Evolutionary conservation across 2,888 invertebrate genomes (phyloP), one percentile per base, ranked within the genome.

Genomic region (Clostera curtula): DNA sequence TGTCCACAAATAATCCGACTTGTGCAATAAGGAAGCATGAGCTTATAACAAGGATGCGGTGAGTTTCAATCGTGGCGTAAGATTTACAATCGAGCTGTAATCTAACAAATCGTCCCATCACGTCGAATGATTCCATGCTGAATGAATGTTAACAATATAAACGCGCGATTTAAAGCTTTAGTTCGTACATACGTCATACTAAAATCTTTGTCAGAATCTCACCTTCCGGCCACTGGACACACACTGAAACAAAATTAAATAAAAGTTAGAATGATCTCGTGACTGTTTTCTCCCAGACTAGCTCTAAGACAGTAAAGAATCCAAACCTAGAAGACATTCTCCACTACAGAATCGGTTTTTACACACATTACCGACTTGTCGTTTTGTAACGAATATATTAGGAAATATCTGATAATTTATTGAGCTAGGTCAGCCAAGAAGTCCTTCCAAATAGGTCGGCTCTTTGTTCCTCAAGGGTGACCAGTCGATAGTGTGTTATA

Each of bases 151-250:
- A 56, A 61, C 61, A 66, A 76, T 71, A 71, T 69, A 64, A 68
- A 71, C 72, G 71, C 71, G 51, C n/a, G n/a, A n/a, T n/a, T n/a
- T n/a, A 49, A 79, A 77, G 77, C 76, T 66, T 64, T 59, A 58
- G 55, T 64, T 57, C 59, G 50, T 58, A 19, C 1, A 10, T 10
- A 10, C 2, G 12, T 54, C 54, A 53, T 62, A 56, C 50, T 44
- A 37, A 44, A 46, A 43, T 41, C 25, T 36, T 36, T 41, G 43
- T 43, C 38, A 43, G 31, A 37, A 42, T 46, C 90, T 90, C 88
- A 91, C 92, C 92, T 88, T 93, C 93, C 55, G 93, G 93, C 94
- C 94, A 95, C 82, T 93, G 94, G 73, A 94, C 93, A 86, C 93
- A 93, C 80, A 95, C 93, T 90, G 92, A 72, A 88, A 91, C 89